Evolutionary conservation across 2,888 invertebrate species (phyloP), one percentile per base, ranked within the genome.

Genomic region (Noctua janthina): DNA sequence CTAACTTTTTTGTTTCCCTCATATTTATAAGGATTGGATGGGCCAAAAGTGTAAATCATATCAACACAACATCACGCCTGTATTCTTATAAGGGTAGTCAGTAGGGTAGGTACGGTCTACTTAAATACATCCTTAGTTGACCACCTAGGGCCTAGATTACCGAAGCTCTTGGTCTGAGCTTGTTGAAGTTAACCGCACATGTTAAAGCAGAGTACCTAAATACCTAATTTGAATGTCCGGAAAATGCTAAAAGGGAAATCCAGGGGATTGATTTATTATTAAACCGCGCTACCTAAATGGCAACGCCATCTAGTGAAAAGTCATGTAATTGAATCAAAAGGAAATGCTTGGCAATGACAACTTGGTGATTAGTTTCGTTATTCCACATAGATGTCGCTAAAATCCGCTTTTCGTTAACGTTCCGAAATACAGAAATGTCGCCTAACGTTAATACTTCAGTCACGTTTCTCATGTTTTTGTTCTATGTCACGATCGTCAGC

Each of bases 351-450:
- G 35, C 5, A 20, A 64, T 39, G n/a, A 72, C 17, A 59, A 54
- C 39, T 43, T 17, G 0, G 5, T 35, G 4, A 15, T 39, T 56
- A 49, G 13, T 70, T 74, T 51, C 15, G 10, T n/a, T 11, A 43
- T 20, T 20, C 11, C n/a, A 20, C 54, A 67, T 67, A 82, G 85
- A 86, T 86, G 86, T 82, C 85, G 39, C 71, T 74, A 59, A 13
- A 66, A 43, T 67, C 4, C 17, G 6, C 11, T 43, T 20, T 35
- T 67, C 59, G 5, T 46, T 23, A 29, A 80, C 84, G 85, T 85
- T 85, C 83, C 86, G 11, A 68, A 46, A 56, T 54, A 62, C 75
- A 66, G 0, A 74, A 76, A 43, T 29, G n/a, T 59, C 7, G 2
- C n/a, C 11, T 0, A 15, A 7, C n/a, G n/a, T 0, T 56, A 5